Evolutionary conservation across 92 coral and sea anemone species (phyloP).

Genomic region (Palythoa heliodiscus): DNA sequence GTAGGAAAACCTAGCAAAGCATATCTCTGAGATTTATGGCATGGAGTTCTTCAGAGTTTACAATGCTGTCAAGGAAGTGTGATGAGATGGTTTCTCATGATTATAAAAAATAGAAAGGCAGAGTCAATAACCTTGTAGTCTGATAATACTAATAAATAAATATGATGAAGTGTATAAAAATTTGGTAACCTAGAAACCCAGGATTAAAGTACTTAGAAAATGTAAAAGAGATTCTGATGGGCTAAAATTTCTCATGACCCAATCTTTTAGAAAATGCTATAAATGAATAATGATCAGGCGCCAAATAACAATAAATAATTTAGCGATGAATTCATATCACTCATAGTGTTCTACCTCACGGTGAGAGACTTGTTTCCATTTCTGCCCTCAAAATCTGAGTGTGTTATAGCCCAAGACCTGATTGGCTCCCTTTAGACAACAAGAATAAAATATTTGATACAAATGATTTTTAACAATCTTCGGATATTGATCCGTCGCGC

Average conservation of each 20-base stretch:
- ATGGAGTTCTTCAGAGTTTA: too few species aligned
- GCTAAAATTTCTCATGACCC: not conserved
- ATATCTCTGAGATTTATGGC: too few species aligned
- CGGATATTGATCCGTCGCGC: not conserved
- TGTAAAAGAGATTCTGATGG: not conserved
- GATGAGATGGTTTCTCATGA: too few species aligned
- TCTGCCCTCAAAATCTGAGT: slow-evolving; percentile 72
- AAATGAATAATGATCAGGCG: not conserved
- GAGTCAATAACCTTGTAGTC: too few species aligned
- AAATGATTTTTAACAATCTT: not conserved
- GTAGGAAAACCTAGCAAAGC: too few species aligned
- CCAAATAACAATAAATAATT: slow-evolving; percentile 17
- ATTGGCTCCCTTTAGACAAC: slow-evolving; percentile 50
- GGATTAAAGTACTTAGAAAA: not conserved
- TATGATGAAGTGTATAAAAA: too few species aligned
- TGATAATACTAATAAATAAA: too few species aligned
- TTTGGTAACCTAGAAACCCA: too few species aligned
- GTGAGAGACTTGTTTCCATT: slow-evolving; percentile 35
- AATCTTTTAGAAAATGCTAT: not conserved
- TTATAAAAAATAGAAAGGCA: too few species aligned
- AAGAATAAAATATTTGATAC: not conserved
- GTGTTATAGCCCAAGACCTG: slow-evolving; percentile 81
- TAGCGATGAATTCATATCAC: not conserved
- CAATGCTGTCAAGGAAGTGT: too few species aligned
- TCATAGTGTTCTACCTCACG: slow-evolving; percentile 5